These are phyloP conservation scores for Heliornis fulica DNA, from an alignment of 2,113 vertebrate genomes.

Conservation along the genomic window DNA sequence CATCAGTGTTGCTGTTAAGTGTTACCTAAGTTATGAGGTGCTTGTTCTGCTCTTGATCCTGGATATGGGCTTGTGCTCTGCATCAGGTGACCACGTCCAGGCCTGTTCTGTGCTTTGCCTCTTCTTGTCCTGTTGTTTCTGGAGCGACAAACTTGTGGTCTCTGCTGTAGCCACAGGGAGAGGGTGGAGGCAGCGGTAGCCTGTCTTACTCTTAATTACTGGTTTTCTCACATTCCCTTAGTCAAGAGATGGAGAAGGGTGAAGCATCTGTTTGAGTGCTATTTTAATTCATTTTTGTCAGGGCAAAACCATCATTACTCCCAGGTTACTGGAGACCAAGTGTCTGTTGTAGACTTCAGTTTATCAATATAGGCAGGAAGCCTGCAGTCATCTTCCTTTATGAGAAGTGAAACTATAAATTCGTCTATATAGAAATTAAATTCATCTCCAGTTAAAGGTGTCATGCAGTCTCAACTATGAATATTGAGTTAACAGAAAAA, in stretches of 20 bases:
- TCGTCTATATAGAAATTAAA: neutral
- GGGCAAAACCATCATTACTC: neutral
- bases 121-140: neutral
- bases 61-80: too few species aligned
- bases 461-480: neutral
- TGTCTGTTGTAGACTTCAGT: neutral
- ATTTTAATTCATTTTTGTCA: neutral
- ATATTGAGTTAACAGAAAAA: neutral
- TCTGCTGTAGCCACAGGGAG: neutral
- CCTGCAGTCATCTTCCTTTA: neutral
- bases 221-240: neutral
- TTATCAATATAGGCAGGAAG: neutral
- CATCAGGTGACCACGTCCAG: fast-evolving
- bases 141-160: neutral
- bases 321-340: neutral
- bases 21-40: neutral
- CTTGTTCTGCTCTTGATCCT: neutral
- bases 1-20: neutral
- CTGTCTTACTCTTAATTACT: neutral
- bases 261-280: neutral
- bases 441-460: neutral
- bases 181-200: conserved; percentile 26
- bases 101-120: neutral
- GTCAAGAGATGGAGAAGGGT: neutral
- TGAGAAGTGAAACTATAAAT: neutral